These are phyloP conservation scores for Pristionchus exspectatus DNA, from an alignment of 2,888 invertebrate genomes.

Conservation along the genomic window DNA sequence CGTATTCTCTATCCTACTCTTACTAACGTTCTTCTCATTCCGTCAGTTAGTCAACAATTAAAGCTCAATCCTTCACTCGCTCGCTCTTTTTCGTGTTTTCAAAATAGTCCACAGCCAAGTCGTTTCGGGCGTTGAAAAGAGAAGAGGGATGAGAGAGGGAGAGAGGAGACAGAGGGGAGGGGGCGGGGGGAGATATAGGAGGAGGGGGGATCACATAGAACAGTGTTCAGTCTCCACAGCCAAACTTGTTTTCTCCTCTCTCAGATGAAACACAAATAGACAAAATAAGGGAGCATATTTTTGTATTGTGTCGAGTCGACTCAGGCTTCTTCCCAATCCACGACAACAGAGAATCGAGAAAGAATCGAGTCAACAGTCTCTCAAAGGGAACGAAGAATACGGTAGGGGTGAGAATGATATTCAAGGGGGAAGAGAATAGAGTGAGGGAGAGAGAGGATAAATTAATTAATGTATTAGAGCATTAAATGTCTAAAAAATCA, in stretches of 20 bases:
- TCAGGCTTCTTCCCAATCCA: slow-evolving; percentile 36
- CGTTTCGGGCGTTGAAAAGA: slow-evolving; percentile 18
- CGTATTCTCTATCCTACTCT: background rate
- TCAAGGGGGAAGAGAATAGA: background rate
- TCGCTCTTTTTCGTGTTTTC: slow-evolving; percentile 19
- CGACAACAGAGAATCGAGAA: slow-evolving; percentile 30
- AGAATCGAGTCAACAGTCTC: slow-evolving; percentile 24
- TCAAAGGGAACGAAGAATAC: background rate
- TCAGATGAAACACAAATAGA: slow-evolving; percentile 41
- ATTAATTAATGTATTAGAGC: too few relatives aligned
- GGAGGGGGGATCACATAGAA: background rate
- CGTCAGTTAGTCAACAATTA: background rate
- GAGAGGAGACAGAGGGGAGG: background rate
- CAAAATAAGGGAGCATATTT: slow-evolving; percentile 16
- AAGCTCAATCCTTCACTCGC: background rate
- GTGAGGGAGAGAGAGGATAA: too few relatives aligned
- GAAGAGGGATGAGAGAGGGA: background rate
- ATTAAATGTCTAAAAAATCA: too few relatives aligned
- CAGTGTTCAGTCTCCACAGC: background rate
- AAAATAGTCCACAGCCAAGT: slow-evolving; percentile 23
- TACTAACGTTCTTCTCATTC: background rate
- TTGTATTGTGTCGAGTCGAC: slow-evolving; percentile 42
- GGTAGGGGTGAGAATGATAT: slow-evolving; percentile 6
- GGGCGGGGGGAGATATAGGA: background rate
- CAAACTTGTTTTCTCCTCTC: slow-evolving; percentile 13